These are phyloP conservation scores for Synergus umbraculus DNA, from an alignment of 2,888 invertebrate species.

Conservation along the genomic window DNA sequence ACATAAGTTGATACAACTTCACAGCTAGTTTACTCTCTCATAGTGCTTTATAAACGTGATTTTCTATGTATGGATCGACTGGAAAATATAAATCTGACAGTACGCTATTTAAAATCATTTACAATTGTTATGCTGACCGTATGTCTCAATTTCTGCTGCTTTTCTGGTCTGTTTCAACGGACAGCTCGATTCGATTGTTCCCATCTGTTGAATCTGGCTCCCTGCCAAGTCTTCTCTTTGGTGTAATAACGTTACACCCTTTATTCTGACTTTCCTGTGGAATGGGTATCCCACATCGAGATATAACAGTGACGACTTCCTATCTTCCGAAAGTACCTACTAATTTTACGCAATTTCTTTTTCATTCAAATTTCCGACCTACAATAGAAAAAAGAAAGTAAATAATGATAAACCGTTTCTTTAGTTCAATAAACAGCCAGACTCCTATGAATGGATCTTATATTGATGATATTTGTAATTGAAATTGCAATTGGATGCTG, in stretches of 20 bases:
- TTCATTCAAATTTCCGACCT: not conserved
- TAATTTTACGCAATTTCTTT: conserved; percentile 5
- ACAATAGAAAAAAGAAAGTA: not conserved
- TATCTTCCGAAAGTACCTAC: not conserved
- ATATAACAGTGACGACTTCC: conserved; percentile 17
- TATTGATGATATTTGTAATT: not conserved
- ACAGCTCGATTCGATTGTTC: conserved; percentile 64
- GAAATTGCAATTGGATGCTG: conserved; percentile 1
- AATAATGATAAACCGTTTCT: too few relatives aligned
- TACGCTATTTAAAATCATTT: conserved; percentile 1
- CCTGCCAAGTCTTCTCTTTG: conserved; percentile 60
- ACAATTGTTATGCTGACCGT: not conserved
- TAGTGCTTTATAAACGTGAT: not conserved
- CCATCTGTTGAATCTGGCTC: conserved; percentile 71
- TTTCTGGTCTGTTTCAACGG: conserved; percentile 45
- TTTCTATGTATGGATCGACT: not conserved
- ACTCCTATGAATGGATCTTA: too few relatives aligned
- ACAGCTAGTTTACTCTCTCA: too few relatives aligned
- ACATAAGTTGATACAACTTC: too few relatives aligned
- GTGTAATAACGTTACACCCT: conserved; percentile 63
- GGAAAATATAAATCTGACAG: not conserved
- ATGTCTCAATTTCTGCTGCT: conserved; percentile 1
- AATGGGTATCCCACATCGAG: conserved; percentile 13
- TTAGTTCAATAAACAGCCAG: too few relatives aligned
- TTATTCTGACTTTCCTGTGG: conserved; percentile 42